Conservation (phyloP, 2,113 vertebrate genomes). For the Mormyrus iriodes region DNA sequence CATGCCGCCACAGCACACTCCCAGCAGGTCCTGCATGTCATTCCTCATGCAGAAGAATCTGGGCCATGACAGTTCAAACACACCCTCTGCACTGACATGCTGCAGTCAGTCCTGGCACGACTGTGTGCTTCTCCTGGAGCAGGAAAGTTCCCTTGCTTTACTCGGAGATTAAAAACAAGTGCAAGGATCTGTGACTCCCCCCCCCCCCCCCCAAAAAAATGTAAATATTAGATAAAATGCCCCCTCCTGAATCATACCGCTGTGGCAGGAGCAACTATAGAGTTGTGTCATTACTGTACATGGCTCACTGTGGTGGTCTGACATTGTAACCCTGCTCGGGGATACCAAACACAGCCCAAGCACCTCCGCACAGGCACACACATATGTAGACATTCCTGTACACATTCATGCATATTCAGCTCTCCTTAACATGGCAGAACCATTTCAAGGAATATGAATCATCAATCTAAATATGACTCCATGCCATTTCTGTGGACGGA, state of each 20-base stretch:
- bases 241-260: not conserved
- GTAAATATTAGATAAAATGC: constrained; percentile 4
- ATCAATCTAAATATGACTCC: not conserved
- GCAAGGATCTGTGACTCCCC: constrained; percentile 2
- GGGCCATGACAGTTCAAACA: not conserved
- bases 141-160: not conserved
- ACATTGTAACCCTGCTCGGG: not conserved
- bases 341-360: not conserved
- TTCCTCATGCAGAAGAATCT: not conserved
- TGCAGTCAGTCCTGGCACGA: not conserved
- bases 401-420: not conserved
- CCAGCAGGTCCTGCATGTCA: constrained; percentile 25
- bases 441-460: not conserved
- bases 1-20: not conserved
- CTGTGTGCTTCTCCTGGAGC: not conserved
- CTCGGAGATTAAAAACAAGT: not conserved
- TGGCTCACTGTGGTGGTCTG: not conserved
- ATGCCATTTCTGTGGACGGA: not conserved
- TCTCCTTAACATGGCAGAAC: not conserved
- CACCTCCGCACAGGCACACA: not conserved
- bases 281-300: not conserved
- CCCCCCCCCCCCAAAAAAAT: not conserved
- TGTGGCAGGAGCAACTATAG: not conserved
- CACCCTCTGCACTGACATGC: not conserved
- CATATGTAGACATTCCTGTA: not conserved